Conservation (phyloP, 2,113 vertebrate genomes). For the Podarcis muralis region DNA sequence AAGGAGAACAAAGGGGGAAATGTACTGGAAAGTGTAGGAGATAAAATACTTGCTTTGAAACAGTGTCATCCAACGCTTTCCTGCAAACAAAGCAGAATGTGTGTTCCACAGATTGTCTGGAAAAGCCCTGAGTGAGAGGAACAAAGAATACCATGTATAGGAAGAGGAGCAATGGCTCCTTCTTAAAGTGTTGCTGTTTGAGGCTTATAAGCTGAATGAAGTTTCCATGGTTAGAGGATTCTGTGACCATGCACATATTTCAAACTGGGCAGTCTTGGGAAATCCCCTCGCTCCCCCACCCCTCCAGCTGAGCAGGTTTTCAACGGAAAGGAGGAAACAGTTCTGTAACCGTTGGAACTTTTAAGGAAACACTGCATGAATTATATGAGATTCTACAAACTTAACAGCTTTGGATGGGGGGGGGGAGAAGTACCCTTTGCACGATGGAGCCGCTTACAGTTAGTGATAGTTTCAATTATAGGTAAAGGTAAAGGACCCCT, state of each 20-base stretch:
- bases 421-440: not conserved
- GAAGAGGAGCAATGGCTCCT: not conserved
- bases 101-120: not conserved
- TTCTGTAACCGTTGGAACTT: not conserved
- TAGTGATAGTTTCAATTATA: not conserved
- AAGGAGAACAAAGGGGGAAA: no score
- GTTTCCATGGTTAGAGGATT: not conserved
- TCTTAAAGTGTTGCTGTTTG: not conserved
- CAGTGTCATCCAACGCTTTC: no score
- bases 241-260: not conserved
- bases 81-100: not conserved
- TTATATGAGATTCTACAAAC: not conserved
- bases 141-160: not conserved
- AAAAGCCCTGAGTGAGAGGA: not conserved
- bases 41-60: no score
- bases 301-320: not conserved
- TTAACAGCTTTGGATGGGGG: not conserved
- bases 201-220: not conserved
- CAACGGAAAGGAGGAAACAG: not conserved
- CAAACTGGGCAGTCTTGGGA: not conserved
- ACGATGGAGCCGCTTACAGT: not conserved
- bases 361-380: not conserved
- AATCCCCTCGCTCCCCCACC: not conserved
- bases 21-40: no score
- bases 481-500: no score